These are phyloP conservation scores for Olivierus martensii DNA, from an alignment of 1,140 invertebrate species.

Conservation along the genomic window DNA sequence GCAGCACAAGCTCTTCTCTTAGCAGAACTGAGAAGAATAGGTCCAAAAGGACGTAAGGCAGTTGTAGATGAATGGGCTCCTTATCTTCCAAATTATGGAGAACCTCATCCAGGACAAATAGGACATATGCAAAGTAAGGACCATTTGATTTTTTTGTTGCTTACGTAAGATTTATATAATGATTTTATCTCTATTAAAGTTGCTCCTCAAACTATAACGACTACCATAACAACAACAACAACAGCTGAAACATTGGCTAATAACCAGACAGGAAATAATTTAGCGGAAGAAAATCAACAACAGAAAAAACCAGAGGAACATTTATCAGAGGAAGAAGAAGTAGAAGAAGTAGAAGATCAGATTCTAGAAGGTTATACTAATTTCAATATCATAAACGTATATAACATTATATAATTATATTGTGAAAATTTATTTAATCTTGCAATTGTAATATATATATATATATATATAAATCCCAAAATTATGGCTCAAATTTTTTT, in stretches of 20 bases:
- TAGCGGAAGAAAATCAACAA: not conserved
- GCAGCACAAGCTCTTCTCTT: conserved; percentile 90
- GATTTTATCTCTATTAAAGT: not conserved
- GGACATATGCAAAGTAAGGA: too few relatives aligned
- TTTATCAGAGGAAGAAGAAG: conserved; percentile 61
- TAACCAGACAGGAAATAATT: not conserved
- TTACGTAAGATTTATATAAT: too few relatives aligned
- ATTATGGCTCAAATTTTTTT: too few relatives aligned
- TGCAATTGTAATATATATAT: too few relatives aligned
- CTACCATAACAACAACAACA: not conserved
- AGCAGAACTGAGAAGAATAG: conserved; percentile 81
- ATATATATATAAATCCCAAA: too few relatives aligned
- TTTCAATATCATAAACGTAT: conserved; percentile 3
- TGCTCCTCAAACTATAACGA: not conserved
- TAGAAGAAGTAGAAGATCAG: conserved; percentile 25
- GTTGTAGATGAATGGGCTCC: conserved; percentile 91
- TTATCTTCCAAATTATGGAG: conserved; percentile 74
- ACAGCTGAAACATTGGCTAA: not conserved
- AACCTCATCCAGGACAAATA: conserved; percentile 26
- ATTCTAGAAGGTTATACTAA: conserved; percentile 4
- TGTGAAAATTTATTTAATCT: too few relatives aligned
- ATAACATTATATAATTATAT: too few relatives aligned
- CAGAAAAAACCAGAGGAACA: conserved; percentile 18
- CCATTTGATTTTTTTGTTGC: too few relatives aligned
- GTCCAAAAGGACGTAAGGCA: conserved; percentile 76